Evolutionary conservation across 2,797 vertebrate species (phyloP), one percentile per base, ranked within the genome.

Genomic region (Eurystomus glaucurus): DNA sequence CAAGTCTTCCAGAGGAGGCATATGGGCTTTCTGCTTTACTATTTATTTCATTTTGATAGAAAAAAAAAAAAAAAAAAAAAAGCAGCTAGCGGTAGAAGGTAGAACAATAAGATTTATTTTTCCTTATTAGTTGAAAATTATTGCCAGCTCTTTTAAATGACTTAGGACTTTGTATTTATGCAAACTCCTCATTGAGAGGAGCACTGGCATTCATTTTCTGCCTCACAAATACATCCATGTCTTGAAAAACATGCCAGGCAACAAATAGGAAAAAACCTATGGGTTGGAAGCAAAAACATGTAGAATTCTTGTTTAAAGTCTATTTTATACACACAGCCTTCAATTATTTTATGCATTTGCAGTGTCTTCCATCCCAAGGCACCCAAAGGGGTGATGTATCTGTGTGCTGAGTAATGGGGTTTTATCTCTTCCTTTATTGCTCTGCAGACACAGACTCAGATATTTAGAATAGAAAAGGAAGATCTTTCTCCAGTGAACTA

Each of bases 311-410:
- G 28, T 71, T 66, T 62, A 39, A 85, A 22, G 84, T 95, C 16
- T 77, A 33, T 85, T 82, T 81, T 85, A 68, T 57, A 68, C 48
- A 45, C 37, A 78, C 26, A 74, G 48, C 84, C 65, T 93, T 85
- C 60, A 78, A 58, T 85, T 92, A 76, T 69, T 85, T 95, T 93
- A 45, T 55, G 69, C 8, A 0, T 93, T 91, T 90, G 46, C 65
- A 72, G 76, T n/a, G 39, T 80, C 86, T 93, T 95, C 71, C 48
- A 76, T 92, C 91, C 81, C 71, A 79, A 88, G 88, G 81, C 54
- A 93, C 83, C 58, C 90, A 81, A 93, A 92, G 57, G 82, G 70
- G 33, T 92, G 91, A 93, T 92, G 70, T 88, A 96, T 88, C 89
- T 61, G 11, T 21, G 72, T 65, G n/a, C 62, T 85, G 81, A 50